Base-by-base conservation (phyloP, 2,888 invertebrate species). In the Ichneumon xanthorius region DNA sequence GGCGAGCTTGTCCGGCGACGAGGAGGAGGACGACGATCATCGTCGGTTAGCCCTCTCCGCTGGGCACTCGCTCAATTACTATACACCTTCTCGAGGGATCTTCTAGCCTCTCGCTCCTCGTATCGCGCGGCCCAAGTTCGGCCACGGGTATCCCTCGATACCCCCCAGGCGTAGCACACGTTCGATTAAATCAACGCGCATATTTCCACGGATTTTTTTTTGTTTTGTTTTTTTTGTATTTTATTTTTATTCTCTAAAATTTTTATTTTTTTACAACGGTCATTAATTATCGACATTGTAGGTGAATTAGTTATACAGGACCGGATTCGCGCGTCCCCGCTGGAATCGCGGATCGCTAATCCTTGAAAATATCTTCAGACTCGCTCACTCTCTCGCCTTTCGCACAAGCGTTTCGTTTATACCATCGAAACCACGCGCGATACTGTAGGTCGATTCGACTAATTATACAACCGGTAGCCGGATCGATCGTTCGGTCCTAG, bases 401-500 rank as follows among this genome's bases (percentile, higher is more conserved):
- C 7, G 50, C 7, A 63, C 65, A 33, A 68, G 37, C 72, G 48
- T 45, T 58, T 48, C 72, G 22, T 68, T 30, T 75, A 75, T 30
- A 30, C 61, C 67, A 50, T 58, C 67, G 58, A 45, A 45, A 45
- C 45, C 4, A 26, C 65, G 63, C 48, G 37, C 70, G 63, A 37
- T 71, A 53, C 81, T 82, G 70, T 76, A 79, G 79, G 82, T 82
- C 75, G 85, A 85, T 85, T 78, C 81, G 82, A 82, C 82, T 86
- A 87, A 87, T 87, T 87, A 87, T 85, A 83, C 86, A 87, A 87
- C 87, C 85, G 86, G 85, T 86, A 86, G 87, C 83, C 73, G 75
- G 81, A 85, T 86, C 83, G 77, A 86, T 83, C 37, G 79, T 80
- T 45, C 63, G 58, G 63, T 48, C 50, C 68, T 84, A 84, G 84